Percentiles rank a stretch among this genome's conserved stretches.
Evolutionary conservation across 2,797 vertebrate genomes (phyloP).

Genomic region (Oreochromis mossambicus): DNA sequence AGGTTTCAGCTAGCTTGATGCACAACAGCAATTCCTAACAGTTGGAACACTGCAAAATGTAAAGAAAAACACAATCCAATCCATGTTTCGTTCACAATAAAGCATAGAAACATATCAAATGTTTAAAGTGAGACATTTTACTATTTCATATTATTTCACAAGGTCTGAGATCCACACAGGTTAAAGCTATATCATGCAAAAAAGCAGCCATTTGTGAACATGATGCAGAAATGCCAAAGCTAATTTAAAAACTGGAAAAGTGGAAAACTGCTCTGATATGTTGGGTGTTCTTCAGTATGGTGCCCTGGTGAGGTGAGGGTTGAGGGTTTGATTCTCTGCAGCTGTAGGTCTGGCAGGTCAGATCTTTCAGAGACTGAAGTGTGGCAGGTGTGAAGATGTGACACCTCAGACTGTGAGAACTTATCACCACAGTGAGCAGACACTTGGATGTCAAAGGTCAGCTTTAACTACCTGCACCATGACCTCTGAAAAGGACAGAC

Average conservation of each 20-base stretch:
- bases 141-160: not conserved
- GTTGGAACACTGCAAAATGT: not conserved
- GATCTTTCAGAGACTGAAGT: not conserved
- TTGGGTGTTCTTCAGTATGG: accelerated
- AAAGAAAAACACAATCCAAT: not conserved
- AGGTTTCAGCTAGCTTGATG: not conserved
- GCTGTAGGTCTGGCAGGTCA: not conserved
- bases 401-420: conserved; percentile 46
- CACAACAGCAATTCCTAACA: not conserved
- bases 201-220: not conserved
- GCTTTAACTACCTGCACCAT: not conserved
- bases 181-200: not conserved
- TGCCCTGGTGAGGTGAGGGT: not conserved
- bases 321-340: not conserved
- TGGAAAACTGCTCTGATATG: not conserved
- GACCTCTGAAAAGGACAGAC: conserved; percentile 10
- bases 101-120: not conserved
- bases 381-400: conserved; percentile 42
- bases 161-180: not conserved
- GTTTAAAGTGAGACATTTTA: not conserved
- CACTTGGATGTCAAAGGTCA: conserved; percentile 28
- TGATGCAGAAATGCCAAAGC: not conserved
- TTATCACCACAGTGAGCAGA: conserved; percentile 1
- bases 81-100: not conserved
- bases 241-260: not conserved